phyloP scores from a whole-genome alignment of 2,888 invertebrate species.

The Cantharis rustica region DNA sequence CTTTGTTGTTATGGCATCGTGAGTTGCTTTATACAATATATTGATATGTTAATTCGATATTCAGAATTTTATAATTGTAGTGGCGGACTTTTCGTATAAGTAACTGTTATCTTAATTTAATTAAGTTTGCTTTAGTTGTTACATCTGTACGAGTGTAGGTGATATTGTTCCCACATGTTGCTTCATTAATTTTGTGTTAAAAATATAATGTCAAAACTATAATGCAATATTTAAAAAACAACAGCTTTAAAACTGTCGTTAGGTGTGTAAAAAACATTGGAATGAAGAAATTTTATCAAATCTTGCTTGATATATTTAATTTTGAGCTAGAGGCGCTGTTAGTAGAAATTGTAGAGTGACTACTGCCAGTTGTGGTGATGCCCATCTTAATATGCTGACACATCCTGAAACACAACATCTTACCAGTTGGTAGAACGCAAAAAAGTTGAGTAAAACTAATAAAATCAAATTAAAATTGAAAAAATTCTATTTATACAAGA shows the following conservation, averaged over 20 bases:
- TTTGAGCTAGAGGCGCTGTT: conserved; percentile 47
- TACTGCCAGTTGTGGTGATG: conserved; percentile 51
- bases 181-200: conserved; percentile 29
- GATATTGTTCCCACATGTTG: conserved; percentile 31
- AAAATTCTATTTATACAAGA: conserved; percentile 18
- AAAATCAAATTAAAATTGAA: conserved; percentile 2
- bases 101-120: not conserved
- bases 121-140: conserved; percentile 14
- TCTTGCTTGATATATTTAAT: conserved; percentile 40
- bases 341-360: conserved; percentile 53
- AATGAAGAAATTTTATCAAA: conserved; percentile 32
- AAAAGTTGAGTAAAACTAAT: conserved; percentile 7
- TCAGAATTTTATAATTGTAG: conserved; percentile 21
- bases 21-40: conserved; percentile 10
- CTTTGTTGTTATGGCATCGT: conserved; percentile 1
- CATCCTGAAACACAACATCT: conserved; percentile 52
- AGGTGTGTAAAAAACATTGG: conserved; percentile 2
- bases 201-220: not conserved
- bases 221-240: conserved; percentile 10
- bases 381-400: conserved; percentile 52
- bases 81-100: conserved; percentile 19
- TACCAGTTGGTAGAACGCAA: conserved; percentile 3
- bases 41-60: conserved; percentile 32
- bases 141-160: conserved; percentile 17
- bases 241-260: conserved; percentile 1